Evolutionary conservation across 2,113 vertebrate species (phyloP), one percentile per base, ranked within the genome.

Genomic region (Labeo catla): DNA sequence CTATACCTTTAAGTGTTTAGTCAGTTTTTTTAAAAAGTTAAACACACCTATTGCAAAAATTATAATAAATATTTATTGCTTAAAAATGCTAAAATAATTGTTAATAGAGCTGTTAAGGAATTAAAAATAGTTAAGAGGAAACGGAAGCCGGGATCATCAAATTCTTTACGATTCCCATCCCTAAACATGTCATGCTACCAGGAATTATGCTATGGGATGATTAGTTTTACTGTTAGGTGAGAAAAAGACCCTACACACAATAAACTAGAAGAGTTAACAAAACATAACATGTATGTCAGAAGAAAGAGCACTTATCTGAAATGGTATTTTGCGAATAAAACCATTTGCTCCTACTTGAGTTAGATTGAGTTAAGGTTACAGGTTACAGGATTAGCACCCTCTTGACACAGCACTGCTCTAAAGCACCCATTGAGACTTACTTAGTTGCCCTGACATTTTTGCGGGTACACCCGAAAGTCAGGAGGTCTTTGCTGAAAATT

Each of bases 401-500:
- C 9, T 81, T 87, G 83, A n/a, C 49, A 74, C 72, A 52, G 57
- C 47, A 86, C 43, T 54, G 77, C 61, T 79, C 23, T 47, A 68
- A 80, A 57, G 19, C 79, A 76, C 59, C 49, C 81, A 52, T 49
- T 50, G 15, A 81, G 83, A 89, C 88, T 89, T 89, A 89, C 88
- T 87, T 84, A 84, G 76, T 65, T 49, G 78, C 70, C 43, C 39
- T 81, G 85, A 82, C 61, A 87, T 65, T 81, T 82, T 74, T 77
- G 78, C 4, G 49, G 73, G 50, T 50, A 68, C 70, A 85, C 59
- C 88, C 76, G 11, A 73, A 88, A 79, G 52, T 54, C 45, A 84
- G 61, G 74, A 82, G 34, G 88, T 82, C 52, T 59, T 23, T 68
- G 85, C 88, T 89, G 85, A 81, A 89, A 89, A 84, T 81, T 57